Base-by-base conservation (phyloP, 2,797 vertebrate genomes). In the Ateles fusciceps region DNA sequence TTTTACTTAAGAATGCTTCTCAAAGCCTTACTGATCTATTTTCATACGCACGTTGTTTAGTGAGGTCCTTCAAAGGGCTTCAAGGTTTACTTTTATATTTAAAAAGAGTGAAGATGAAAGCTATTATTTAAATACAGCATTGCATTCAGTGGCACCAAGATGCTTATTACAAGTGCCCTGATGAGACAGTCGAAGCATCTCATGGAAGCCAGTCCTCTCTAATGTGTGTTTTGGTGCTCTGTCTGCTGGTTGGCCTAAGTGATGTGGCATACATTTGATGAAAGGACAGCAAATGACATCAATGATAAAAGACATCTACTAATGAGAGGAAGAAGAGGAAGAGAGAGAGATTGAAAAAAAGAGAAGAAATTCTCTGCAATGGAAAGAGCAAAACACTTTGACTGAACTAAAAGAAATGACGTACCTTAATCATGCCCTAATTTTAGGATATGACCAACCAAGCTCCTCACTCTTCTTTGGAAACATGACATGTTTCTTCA, bases 381-480 rank as follows among this genome's bases (percentile, higher is more conserved):
- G 10, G 48, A 85, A 42, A 95, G 64, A 97, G 78, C 75, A 87
- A 92, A 95, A 71, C 89, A 93, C 93, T 98, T 98, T 85, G 85
- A 96, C 30, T 6, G 79, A 96, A 88, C 93, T 17, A 7, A 97
- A 94, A 86, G 86, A 96, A 98, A 97, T 19, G 80, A 84, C 94
- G 42, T 98, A 98, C 96, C 98, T 98, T 94, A 94, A 96, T 94
- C 33, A 81, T 71, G 93, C 95, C 46, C 85, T 97, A 95, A 96
- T 98, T 98, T 97, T 96, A 84, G 85, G 81, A 71, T 78, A 87
- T 1, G 84, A 50, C 46, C 44, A 83, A 13, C 68, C 96, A 95
- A 94, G 97, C 83, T 95, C 76, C 95, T 81, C 84, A 61, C 61
- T 92, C 61, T 97, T 97, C 97, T 98, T 98, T 97, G 46, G 94